A percentile compares a stretch with the other conserved stretches of the same genome.
These are phyloP conservation scores for Trichomycterus rosablanca DNA, from an alignment of 2,113 vertebrate species.

Conservation along the genomic window DNA sequence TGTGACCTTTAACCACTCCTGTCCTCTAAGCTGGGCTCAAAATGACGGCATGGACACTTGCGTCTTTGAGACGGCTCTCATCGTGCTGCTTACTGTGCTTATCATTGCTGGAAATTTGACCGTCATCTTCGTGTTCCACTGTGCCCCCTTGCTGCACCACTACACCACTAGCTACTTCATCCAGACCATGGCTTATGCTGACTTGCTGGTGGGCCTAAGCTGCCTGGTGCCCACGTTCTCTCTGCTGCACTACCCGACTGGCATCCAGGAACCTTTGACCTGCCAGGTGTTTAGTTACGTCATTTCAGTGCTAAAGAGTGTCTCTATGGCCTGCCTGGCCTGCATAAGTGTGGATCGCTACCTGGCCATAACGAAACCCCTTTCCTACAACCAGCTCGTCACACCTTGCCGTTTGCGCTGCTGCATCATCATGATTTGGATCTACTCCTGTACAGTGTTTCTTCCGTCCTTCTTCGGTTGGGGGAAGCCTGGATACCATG, in stretches of 20 bases:
- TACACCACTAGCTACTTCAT: conserved; percentile 98
- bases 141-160: conserved; percentile 91
- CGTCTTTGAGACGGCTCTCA: conserved; percentile 87
- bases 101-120: conserved; percentile 95
- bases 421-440: conserved; percentile 92
- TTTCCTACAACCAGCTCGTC: conserved; percentile 96
- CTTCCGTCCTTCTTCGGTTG: conserved; percentile 95
- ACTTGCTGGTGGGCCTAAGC: conserved; percentile 93
- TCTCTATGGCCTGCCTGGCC: conserved; percentile 96
- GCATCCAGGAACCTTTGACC: conserved; percentile 87
- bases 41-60: conserved; percentile 82
- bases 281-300: conserved; percentile 96
- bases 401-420: conserved; percentile 90
- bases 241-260: conserved; percentile 88
- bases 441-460: conserved; percentile 92
- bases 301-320: conserved; percentile 96
- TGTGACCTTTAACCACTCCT: conserved; percentile 79
- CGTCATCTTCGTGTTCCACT: conserved; percentile 97
- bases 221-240: conserved; percentile 94
- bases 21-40: conserved; percentile 89
- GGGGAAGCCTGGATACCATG: conserved; percentile 98
- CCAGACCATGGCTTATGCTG: conserved; percentile 98
- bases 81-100: conserved; percentile 90
- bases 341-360: conserved; percentile 97
- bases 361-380: conserved; percentile 93